Evolutionary conservation across 2,113 vertebrate genomes (phyloP).

Genomic region (Psittacara wagleri): DNA sequence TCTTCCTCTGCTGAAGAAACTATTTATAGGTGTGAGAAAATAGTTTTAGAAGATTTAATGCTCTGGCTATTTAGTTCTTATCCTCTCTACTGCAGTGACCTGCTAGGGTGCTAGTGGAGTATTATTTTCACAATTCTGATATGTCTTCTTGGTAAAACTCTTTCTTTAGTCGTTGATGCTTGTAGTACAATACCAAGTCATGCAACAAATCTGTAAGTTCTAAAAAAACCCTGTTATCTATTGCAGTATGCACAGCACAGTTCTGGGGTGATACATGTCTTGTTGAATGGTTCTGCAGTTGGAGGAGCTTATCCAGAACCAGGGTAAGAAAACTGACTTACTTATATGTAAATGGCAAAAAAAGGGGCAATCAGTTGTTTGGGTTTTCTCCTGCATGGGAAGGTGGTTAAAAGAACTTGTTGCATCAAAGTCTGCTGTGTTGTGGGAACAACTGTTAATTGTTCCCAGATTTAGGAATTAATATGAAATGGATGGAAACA

Average conservation of each 20-base stretch:
- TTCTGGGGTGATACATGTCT: constrained; percentile 70
- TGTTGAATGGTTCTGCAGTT: constrained; percentile 77
- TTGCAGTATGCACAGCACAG: constrained; percentile 76
- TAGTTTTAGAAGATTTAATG: background rate
- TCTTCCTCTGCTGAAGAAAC: background rate
- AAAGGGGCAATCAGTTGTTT: background rate
- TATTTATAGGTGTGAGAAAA: background rate
- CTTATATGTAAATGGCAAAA: background rate
- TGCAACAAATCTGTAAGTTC: background rate
- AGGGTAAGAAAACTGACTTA: constrained; percentile 67
- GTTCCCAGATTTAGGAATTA: background rate
- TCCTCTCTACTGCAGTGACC: background rate
- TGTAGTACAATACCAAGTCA: background rate
- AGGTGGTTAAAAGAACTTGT: background rate
- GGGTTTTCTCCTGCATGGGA: background rate
- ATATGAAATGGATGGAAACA: background rate
- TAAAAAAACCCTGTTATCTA: background rate
- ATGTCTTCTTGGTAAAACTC: background rate
- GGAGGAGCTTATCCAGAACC: constrained; percentile 72
- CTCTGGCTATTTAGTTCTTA: background rate
- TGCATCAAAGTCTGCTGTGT: background rate
- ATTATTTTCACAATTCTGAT: background rate
- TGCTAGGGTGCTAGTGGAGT: background rate
- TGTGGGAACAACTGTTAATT: background rate
- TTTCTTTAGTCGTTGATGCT: background rate